Evolutionary conservation across 2,888 invertebrate genomes (phyloP).

Genomic region (Dryobotodes eremita): DNA sequence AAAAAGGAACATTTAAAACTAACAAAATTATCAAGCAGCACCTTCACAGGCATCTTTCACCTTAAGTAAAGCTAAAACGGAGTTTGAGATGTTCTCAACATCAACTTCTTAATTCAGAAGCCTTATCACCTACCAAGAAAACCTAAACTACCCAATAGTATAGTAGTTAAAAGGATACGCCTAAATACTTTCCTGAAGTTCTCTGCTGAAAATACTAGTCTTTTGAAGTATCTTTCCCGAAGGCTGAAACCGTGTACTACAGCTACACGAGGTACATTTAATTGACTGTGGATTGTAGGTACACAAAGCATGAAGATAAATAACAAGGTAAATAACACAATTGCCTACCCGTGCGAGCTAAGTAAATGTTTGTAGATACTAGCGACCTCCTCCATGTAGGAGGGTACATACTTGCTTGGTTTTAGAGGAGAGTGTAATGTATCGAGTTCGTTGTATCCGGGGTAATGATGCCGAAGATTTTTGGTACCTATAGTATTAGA

Average conservation of each 20-base stretch:
- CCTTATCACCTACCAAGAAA: too few species aligned
- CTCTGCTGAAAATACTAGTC: neutral
- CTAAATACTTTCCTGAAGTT: neutral
- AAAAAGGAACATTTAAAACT: too few species aligned
- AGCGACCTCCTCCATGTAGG: constrained; percentile 20
- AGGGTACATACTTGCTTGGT: constrained; percentile 17
- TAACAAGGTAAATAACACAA: constrained; percentile 49
- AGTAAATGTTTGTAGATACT: constrained; percentile 53
- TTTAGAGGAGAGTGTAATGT: constrained; percentile 26
- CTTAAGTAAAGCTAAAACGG: neutral
- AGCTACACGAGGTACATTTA: neutral
- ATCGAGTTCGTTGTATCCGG: constrained; percentile 10
- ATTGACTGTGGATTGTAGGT: constrained; percentile 25
- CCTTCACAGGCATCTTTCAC: too few species aligned
- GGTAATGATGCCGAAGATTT: constrained; percentile 17
- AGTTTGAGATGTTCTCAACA: neutral
- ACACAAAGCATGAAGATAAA: constrained; percentile 18
- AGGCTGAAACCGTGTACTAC: neutral
- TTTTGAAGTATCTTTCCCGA: neutral
- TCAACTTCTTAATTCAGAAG: neutral
- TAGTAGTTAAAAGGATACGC: too few species aligned
- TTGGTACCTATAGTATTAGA: constrained; percentile 8
- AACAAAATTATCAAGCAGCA: too few species aligned
- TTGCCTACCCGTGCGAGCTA: constrained; percentile 49
- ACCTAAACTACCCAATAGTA: too few species aligned